Base-by-base conservation (phyloP, 2,113 vertebrate species). In the Todiramphus chloris region DNA sequence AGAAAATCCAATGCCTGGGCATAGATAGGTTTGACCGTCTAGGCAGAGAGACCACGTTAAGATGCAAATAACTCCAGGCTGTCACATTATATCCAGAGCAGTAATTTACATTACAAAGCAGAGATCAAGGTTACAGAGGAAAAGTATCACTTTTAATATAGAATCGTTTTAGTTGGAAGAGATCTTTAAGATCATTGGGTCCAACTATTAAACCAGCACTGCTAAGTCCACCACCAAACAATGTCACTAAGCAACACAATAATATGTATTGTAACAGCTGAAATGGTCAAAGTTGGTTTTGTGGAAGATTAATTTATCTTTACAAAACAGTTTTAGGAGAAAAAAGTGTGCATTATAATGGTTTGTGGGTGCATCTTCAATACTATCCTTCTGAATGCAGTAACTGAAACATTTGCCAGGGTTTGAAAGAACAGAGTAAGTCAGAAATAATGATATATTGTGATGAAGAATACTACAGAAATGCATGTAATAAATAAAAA, bases 281-380 rank as follows among this genome's bases (percentile, higher is more conserved):
- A 90, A 75, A 75, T 1, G 2, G 41, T 64, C 55, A 56, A 75
- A 41, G 43, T 1, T 59, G 43, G 2, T 66, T 90, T 27, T 85
- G 31, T 62, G 19, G 27, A 88, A 85, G 28, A 66, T 35, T 30
- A 74, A 60, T 91, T 86, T 69, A 86, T 31, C 12, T 69, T 60
- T 63, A 66, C 18, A 56, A 51, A 90, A 62, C 7, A 58, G 37
- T 58, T 74, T 50, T 5, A 14, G 31, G 16, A 0, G 1, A 15
- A 50, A 46, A 67, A 37, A 5, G 0, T 0, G 0, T 7, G 10
- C 53, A 11, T 33, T 44, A 3, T 11, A 60, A 73, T 1, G 6
- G 30, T 58, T 48, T 62, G 55, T 11, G 55, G 19, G 31, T 81
- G 55, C 51, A 24, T 93, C 53, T 83, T 85, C 48, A 60, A 13